Conservation (phyloP, 1,140 invertebrate genomes). For the Ceratina calcarata region DNA sequence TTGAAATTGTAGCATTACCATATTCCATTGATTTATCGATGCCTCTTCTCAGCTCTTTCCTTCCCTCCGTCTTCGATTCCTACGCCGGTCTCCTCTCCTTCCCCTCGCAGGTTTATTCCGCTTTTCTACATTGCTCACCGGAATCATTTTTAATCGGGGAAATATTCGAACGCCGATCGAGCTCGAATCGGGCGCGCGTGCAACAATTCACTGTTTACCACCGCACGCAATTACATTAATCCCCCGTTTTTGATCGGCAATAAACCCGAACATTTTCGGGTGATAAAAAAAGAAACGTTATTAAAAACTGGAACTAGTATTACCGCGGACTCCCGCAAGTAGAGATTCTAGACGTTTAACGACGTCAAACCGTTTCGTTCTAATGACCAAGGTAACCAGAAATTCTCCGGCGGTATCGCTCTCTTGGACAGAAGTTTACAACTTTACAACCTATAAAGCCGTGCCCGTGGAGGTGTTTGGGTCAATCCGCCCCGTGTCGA, state of each 20-base stretch:
- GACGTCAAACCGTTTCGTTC: conserved; percentile 59
- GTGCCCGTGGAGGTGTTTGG: conserved; percentile 50
- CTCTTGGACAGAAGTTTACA: conserved; percentile 58
- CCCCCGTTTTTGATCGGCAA: too few relatives aligned
- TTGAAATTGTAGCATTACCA: conserved; percentile 78
- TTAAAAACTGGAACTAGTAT: background rate
- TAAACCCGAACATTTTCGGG: background rate
- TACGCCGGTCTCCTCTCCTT: background rate
- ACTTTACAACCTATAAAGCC: conserved; percentile 70
- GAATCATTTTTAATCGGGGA: conserved; percentile 48
- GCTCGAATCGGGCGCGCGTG: too few relatives aligned
- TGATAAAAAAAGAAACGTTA: background rate
- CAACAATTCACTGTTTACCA: background rate
- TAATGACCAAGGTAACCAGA: conserved; percentile 61
- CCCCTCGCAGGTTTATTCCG: background rate
- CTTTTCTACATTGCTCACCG: background rate
- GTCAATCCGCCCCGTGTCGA: conserved; percentile 57
- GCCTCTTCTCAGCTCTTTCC: conserved; percentile 64
- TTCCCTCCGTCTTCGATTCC: conserved; percentile 23
- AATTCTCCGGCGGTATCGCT: conserved; percentile 34
- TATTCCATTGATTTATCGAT: conserved; percentile 80
- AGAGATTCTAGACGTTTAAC: conserved; percentile 47
- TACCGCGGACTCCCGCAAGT: conserved; percentile 38
- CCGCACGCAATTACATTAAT: background rate
- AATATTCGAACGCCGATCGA: too few relatives aligned